Evolutionary conservation across 2,113 vertebrate genomes (phyloP), one percentile per base, ranked within the genome.

Genomic region (Herpetotheres cachinnans): DNA sequence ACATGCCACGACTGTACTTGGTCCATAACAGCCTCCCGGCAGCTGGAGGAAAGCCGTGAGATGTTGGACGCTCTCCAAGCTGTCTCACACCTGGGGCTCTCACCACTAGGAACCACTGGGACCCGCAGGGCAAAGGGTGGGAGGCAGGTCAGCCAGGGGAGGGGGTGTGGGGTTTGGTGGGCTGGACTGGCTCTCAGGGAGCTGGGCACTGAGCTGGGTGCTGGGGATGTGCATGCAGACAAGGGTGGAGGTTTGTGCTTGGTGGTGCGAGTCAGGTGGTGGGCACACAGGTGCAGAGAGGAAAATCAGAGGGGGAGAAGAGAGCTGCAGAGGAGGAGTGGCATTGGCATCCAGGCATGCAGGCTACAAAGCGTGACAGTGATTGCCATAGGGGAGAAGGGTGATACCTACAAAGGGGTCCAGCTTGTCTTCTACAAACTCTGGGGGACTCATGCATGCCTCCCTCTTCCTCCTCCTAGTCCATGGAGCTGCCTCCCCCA

Each of bases 401-500:
- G 7, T 44, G 34, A 36, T 50, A n/a, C 47, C 55, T 50, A 22
- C 56, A 29, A n/a, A 63, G n/a, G 38, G 27, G 4, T 56, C 74
- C 61, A 56, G 8, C 34, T 50, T 72, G 38, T 61, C 16, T 63
- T 50, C 52, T 50, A 25, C 25, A 27, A n/a, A 7, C 24, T 66
- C 69, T 62, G 34, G 40, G 29, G 11, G 2, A 8, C 12, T 54
- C 0, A 0, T 8, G 36, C 2, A 1, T 27, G 13, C 13, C 42
- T 82, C 42, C 7, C 5, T 61, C 55, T 34, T 50, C 26, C 19
- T 82, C 38, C 13, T 59, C n/a, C 30, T 16, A 27, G 50, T 20
- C 22, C 6, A 8, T 47, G 29, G 49, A 69, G 4, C 27, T 61
- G 11, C n/a, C 9, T 85, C 34, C 52, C 13, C 10, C 44, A 84